These are phyloP conservation scores for Lithophane semibrunnea DNA, from an alignment of 2,888 invertebrate species.

Conservation along the genomic window DNA sequence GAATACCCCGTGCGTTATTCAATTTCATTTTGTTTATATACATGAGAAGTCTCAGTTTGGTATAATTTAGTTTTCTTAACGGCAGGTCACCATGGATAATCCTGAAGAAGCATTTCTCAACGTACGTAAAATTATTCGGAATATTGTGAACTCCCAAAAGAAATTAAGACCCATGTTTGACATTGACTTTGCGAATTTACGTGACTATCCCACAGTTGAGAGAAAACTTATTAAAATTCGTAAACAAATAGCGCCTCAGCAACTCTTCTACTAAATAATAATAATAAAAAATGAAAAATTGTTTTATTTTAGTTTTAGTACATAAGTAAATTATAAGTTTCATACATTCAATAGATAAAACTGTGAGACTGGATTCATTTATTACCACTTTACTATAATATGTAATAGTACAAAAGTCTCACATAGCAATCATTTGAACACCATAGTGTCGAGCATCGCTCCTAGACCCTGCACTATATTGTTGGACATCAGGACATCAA, in stretches of 20 bases:
- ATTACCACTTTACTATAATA: constrained; percentile 79
- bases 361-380: constrained; percentile 78
- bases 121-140: constrained; percentile 77
- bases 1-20: neutral
- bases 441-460: constrained; percentile 96
- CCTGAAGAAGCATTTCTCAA: constrained; percentile 80
- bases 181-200: constrained; percentile 79
- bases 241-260: constrained; percentile 81
- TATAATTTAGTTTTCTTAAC: constrained; percentile 9
- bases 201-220: constrained; percentile 75
- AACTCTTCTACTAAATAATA: constrained; percentile 77
- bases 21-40: neutral
- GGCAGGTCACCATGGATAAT: constrained; percentile 82
- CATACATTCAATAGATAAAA: constrained; percentile 78
- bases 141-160: constrained; percentile 80
- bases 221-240: constrained; percentile 75
- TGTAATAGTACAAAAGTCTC: constrained; percentile 73
- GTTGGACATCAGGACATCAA: constrained; percentile 98
- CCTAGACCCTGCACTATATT: constrained; percentile 99
- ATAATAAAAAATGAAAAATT: constrained; percentile 65
- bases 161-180: constrained; percentile 82
- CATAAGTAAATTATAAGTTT: constrained; percentile 83
- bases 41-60: neutral
- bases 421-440: constrained; percentile 85
- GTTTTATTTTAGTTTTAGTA: constrained; percentile 83